phyloP scores from a whole-genome alignment of 2,797 vertebrate genomes.

The Urosaurus nigricauda region DNA sequence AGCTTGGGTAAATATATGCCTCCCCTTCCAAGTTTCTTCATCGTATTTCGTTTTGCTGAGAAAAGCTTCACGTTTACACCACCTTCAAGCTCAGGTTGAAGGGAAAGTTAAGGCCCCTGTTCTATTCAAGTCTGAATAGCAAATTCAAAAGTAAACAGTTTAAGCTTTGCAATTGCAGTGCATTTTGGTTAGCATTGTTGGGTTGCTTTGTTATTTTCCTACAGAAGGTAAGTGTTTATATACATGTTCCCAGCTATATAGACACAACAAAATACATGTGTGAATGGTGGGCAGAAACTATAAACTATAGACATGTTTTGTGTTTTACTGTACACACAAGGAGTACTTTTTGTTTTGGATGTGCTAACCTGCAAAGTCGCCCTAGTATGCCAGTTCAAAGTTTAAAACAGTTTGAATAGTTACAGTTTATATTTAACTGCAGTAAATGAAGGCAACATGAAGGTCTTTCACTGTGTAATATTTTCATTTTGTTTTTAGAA shows the following conservation, averaged over 20 bases:
- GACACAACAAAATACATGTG: constrained; percentile 7
- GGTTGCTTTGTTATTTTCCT: neutral
- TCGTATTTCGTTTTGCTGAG: neutral
- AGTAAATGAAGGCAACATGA: constrained; percentile 80
- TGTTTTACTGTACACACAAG: neutral
- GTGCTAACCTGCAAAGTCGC: neutral
- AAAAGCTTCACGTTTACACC: neutral
- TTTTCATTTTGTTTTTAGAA: constrained; percentile 75
- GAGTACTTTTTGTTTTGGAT: neutral
- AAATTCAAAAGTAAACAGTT: neutral
- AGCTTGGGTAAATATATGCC: neutral
- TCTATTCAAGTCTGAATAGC: neutral
- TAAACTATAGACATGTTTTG: neutral
- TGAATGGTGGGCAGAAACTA: neutral
- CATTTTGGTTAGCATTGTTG: neutral
- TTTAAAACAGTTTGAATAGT: constrained; percentile 73
- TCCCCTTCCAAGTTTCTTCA: neutral
- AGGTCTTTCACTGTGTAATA: constrained; percentile 74
- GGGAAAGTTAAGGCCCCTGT: neutral
- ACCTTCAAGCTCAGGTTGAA: neutral
- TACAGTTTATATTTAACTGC: constrained; percentile 87
- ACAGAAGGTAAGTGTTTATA: neutral
- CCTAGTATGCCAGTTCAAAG: constrained; percentile 70
- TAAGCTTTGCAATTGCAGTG: neutral
- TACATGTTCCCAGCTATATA: neutral